Percentiles rank a stretch among this genome's conserved stretches.
Conservation (phyloP, 1,140 invertebrate genomes). For the Camponotus vicinus region DNA sequence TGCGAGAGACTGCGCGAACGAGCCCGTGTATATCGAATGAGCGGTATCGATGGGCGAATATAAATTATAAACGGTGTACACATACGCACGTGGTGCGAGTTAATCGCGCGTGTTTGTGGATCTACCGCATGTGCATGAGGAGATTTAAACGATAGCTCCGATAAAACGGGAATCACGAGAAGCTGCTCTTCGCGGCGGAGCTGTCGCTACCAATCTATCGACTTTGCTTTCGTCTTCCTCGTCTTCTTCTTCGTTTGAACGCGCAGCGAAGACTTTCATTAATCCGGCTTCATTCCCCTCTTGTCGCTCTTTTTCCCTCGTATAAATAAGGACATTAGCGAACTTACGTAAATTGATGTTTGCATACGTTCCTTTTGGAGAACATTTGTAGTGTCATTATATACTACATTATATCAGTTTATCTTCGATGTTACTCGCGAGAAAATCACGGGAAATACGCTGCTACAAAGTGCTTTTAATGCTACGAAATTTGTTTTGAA, state of each 20-base stretch:
- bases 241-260: conserved; percentile 28
- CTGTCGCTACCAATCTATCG: conserved; percentile 75
- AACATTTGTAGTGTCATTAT: conserved; percentile 15
- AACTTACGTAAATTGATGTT: conserved; percentile 40
- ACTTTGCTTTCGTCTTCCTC: conserved; percentile 39
- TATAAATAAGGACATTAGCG: background rate
- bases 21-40: conserved; percentile 41
- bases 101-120: conserved; percentile 14
- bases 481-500: conserved; percentile 13
- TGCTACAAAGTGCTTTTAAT: conserved; percentile 33
- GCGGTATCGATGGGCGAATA: conserved; percentile 51
- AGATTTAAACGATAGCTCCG: conserved; percentile 74
- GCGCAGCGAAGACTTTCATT: conserved; percentile 19
- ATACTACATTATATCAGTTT: background rate
- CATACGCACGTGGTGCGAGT: conserved; percentile 1
- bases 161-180: conserved; percentile 76
- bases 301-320: background rate
- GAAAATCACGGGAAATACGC: conserved; percentile 1
- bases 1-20: background rate
- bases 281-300: conserved; percentile 3
- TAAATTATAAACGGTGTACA: conserved; percentile 49
- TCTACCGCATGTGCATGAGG: conserved; percentile 28
- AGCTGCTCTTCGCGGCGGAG: conserved; percentile 55
- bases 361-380: conserved; percentile 20
- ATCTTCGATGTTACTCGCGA: conserved; percentile 9